Conservation (phyloP, 2,797 vertebrate genomes). For the Phataginus tetradactyla region DNA sequence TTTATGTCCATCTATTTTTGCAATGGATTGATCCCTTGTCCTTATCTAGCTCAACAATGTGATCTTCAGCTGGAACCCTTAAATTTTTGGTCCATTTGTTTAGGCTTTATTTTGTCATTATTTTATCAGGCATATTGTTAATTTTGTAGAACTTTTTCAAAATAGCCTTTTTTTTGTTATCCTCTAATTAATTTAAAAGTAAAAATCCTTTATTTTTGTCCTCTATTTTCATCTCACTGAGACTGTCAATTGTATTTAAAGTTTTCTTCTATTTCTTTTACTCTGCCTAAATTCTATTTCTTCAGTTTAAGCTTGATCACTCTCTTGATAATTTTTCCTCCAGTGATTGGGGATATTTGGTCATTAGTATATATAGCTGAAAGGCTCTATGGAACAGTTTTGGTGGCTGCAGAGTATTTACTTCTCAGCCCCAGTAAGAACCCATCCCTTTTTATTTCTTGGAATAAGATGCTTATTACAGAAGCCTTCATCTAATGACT, state of each 20-base stretch:
- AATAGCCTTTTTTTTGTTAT: background rate
- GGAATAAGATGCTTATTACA: background rate
- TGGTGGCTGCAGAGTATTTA: background rate
- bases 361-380: background rate
- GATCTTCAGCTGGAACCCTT: background rate
- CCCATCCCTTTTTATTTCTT: background rate
- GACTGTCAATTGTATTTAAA: background rate
- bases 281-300: background rate
- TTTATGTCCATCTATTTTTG: slow-evolving; percentile 8
- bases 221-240: background rate
- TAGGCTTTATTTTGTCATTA: background rate
- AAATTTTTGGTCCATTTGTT: background rate
- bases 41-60: background rate
- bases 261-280: slow-evolving; percentile 26
- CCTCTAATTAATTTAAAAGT: background rate
- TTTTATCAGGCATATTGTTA: slow-evolving; percentile 41
- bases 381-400: background rate
- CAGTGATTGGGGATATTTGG: background rate
- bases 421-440: background rate
- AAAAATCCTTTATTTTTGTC: background rate
- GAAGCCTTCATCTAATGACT: background rate
- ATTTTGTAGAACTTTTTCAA: background rate
- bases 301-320: background rate
- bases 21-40: background rate
- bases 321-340: slow-evolving; percentile 1